Evolutionary conservation across 35 echinoderm and acorn worm species (phyloP), one percentile per base, ranked within the genome.

Genomic region (Patiria miniata): DNA sequence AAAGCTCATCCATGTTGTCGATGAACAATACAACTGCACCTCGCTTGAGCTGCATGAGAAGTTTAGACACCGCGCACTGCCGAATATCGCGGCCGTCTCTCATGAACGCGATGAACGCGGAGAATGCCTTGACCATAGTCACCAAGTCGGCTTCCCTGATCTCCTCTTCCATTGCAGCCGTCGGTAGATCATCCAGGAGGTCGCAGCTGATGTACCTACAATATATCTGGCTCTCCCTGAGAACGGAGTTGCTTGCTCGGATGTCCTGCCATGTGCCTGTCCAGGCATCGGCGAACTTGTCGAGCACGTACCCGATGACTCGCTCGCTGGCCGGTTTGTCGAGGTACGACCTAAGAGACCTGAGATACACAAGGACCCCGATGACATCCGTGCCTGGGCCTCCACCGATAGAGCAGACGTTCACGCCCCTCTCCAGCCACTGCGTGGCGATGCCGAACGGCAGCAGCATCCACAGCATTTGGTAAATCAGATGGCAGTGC

Each of bases 351-450:
- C 65, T 34, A 18, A 73, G 14, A 23, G 65, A 73, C 7, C 26
- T 18, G 34, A 73, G 65, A 34, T 32, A 73, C 21, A 73, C 65
- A 1, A 73, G 30, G 7, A 73, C 65, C 65, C 65, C 65, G 65
- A 73, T 73, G 65, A 73, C 34, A 73, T 73, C 65, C 2, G 65
- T 73, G 26, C 65, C 65, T 10, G 65, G 65, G 34, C 65, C 65
- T 26, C 65, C 65, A 26, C 65, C 65, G 30, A 73, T 30, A 10
- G 65, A 73, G 65, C 65, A 73, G 34, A 73, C 65, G 29, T 73
- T 30, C 1, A 73, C 65, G 5, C 65, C 65, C 7, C n/a, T 73
- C 65, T 36, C 26, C 26, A 73, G 65, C 65, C 65, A 73, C 7
- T 14, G 8, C 65, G 10, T 73, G 26, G 65, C 26, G 26, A 73